Conservation (phyloP, 2,797 vertebrate genomes). For the Rousettus madagascariensis region DNA sequence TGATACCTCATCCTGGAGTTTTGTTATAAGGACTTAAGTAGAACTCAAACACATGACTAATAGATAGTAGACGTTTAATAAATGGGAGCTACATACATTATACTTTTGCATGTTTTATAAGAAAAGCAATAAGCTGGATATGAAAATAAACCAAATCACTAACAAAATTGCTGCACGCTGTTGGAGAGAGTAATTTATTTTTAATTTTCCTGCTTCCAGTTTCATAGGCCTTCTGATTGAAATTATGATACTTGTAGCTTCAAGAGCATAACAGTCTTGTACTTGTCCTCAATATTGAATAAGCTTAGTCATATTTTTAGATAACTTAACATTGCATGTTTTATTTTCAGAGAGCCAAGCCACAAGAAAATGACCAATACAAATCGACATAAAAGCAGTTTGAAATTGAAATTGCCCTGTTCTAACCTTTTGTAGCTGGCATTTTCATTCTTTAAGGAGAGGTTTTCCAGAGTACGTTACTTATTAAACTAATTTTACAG, state of each 20-base stretch:
- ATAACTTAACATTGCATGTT: slow-evolving; percentile 44
- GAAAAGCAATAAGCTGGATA: neutral
- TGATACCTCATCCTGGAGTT: neutral
- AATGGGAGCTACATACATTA: neutral
- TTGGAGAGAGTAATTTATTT: slow-evolving; percentile 2
- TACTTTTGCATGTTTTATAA: neutral
- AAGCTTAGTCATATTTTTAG: slow-evolving; percentile 45
- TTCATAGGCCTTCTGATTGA: slow-evolving; percentile 35
- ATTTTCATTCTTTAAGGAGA: slow-evolving; percentile 10
- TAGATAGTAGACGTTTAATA: neutral
- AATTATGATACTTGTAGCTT: neutral
- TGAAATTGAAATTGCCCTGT: neutral
- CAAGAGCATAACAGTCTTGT: neutral
- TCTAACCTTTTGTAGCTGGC: neutral
- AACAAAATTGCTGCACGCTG: neutral
- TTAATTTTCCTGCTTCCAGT: slow-evolving; percentile 8
- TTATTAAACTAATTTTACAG: slow-evolving; percentile 33
- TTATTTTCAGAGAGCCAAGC: slow-evolving; percentile 49
- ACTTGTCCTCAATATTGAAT: slow-evolving; percentile 20
- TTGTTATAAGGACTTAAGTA: neutral
- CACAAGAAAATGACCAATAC: neutral
- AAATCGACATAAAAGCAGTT: slow-evolving; percentile 39
- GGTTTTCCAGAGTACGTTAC: neutral
- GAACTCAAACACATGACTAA: neutral
- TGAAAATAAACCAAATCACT: slow-evolving; percentile 35